Evolutionary conservation across 2,888 invertebrate species (phyloP).

Genomic region (Deladenus siricidicola): DNA sequence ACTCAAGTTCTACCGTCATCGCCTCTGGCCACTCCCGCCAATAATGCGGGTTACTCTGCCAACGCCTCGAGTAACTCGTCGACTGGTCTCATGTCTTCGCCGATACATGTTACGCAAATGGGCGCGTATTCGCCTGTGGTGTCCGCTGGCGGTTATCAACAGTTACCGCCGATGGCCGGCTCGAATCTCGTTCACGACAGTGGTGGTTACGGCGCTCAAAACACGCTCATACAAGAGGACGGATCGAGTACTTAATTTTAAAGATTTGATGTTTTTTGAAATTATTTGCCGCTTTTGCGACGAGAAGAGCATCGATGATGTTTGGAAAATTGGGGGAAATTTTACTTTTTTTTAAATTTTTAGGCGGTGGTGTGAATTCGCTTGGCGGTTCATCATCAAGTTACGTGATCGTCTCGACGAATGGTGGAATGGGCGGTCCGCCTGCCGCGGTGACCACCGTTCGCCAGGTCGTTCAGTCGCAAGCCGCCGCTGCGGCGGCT

Average conservation of each 20-base stretch:
- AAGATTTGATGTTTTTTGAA: no score
- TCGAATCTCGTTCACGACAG: no score
- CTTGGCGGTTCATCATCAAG: no score
- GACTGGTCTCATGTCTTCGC: background rate
- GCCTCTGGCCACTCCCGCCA: background rate
- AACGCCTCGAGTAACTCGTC: background rate
- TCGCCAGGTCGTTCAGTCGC: background rate
- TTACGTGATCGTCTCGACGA: background rate
- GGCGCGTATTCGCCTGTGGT: background rate
- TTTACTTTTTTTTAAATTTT: background rate
- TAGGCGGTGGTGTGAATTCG: no score
- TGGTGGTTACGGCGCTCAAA: no score
- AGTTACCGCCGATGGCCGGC: no score
- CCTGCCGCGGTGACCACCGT: background rate
- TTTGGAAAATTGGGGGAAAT: background rate
- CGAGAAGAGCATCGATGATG: no score
- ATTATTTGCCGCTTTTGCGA: no score
- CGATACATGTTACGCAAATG: no score
- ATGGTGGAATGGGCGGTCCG: no score
- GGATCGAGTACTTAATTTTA: no score
- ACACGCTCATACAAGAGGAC: no score
- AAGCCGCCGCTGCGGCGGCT: background rate
- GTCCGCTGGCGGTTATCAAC: background rate
- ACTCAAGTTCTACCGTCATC: background rate
- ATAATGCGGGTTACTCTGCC: background rate